Base-by-base conservation (phyloP, 1,140 invertebrate genomes). In the Anoplolepis gracilipes region DNA sequence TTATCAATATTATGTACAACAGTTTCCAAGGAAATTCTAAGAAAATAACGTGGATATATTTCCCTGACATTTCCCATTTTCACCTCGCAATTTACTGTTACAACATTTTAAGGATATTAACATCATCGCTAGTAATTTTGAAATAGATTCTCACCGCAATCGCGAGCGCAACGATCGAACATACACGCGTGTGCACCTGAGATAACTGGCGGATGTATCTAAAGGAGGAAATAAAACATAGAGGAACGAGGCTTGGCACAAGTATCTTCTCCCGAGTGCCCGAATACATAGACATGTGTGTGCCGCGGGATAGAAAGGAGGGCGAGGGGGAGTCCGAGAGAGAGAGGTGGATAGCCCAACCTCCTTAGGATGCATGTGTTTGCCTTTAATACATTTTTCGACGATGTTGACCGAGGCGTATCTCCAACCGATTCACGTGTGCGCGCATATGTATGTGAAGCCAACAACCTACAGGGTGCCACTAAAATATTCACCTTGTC, bases 361-460 rank as follows among this genome's bases (percentile, higher is more conserved):
- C 90, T 92, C 85, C 84, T 92, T 91, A 92, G 82, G 89, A 92
- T 92, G 90, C 91, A 92, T 92, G 88, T 92, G 90, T 92, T 92
- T 92, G 90, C 90, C 89, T 92, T 92, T 91, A 91, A 92, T 92
- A 92, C 87, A 92, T 92, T 92, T 92, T 91, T 89, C 91, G 91
- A 87, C 88, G 85, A 92, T 91, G 91, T 92, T 92, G 91, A 92
- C 90, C 91, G 88, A 90, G 85, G 85, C 87, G 88, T 88, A 90
- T 90, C 87, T 88, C 79, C 88, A 75, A 88, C 65, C 77, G 72
- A 62, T 81, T 64, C 81, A 57, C 86, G 86, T 88, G 85, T 88
- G 77, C 67, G 64, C 72, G 77, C 88, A 81, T 89, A 76, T 57
- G 57, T 73, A 84, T 77, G 64, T 72, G 25, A 55, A 30, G 64